Percentiles rank a stretch among this genome's conserved stretches.
phyloP scores from a whole-genome alignment of 2,888 invertebrate species.

The Sclerodermus sp. region DNA sequence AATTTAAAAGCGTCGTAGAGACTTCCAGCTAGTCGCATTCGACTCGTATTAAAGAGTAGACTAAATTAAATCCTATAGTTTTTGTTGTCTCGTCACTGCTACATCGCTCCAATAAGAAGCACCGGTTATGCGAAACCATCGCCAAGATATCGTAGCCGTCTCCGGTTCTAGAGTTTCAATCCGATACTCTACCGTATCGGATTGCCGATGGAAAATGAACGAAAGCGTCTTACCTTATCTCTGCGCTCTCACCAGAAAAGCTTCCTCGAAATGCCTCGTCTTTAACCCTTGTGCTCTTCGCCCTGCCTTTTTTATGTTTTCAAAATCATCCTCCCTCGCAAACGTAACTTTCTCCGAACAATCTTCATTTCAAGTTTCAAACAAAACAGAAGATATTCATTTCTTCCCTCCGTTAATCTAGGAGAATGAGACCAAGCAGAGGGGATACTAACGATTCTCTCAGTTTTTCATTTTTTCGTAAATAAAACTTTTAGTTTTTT shows the following conservation, averaged over 20 bases:
- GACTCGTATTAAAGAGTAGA: too few species aligned
- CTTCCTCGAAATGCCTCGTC: neutral
- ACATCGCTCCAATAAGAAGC: neutral
- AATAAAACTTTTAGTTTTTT: too few species aligned
- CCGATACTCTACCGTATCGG: conserved; percentile 2
- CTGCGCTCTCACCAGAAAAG: neutral
- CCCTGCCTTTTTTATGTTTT: too few species aligned
- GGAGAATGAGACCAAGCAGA: too few species aligned
- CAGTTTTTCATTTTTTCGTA: too few species aligned
- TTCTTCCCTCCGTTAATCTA: too few species aligned
- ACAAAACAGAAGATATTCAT: too few species aligned
- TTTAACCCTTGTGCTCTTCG: neutral
- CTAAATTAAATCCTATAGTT: too few species aligned
- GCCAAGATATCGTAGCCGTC: neutral
- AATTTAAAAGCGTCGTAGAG: too few species aligned
- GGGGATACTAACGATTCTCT: too few species aligned
- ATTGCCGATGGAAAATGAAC: conserved; percentile 4
- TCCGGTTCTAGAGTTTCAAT: conserved; percentile 2
- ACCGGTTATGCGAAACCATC: neutral
- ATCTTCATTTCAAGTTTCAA: too few species aligned
- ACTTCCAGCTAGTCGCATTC: too few species aligned
- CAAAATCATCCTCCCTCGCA: neutral
- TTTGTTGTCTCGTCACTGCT: neutral
- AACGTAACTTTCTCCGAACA: neutral
- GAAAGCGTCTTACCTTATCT: conserved; percentile 3